These are phyloP conservation scores for Drusus annulatus DNA, from an alignment of 1,140 invertebrate species.

Conservation along the genomic window DNA sequence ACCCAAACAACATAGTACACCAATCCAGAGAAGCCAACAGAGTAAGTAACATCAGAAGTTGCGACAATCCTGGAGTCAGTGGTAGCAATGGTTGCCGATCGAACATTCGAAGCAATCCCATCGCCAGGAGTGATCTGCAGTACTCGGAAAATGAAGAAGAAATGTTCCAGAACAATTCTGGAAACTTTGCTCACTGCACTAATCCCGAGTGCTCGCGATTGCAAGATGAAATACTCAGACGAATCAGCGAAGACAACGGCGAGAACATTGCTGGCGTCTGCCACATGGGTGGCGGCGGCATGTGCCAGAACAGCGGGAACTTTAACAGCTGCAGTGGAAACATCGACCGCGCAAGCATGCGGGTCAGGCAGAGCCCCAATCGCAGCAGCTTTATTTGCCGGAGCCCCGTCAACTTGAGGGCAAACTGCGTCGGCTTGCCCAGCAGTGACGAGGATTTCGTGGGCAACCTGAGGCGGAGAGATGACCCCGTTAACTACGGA, in stretches of 20 bases:
- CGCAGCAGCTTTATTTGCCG: constrained; percentile 9
- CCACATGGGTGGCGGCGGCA: not conserved
- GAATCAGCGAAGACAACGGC: constrained; percentile 24
- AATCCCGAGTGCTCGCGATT: constrained; percentile 22
- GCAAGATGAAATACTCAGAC: constrained; percentile 22
- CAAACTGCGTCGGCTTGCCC: constrained; percentile 17
- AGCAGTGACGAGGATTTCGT: not conserved
- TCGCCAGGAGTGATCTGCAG: not conserved
- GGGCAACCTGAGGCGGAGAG: not conserved
- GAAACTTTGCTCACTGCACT: constrained; percentile 13
- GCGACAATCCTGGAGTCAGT: not conserved
- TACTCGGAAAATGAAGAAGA: constrained; percentile 26
- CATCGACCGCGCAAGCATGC: constrained; percentile 17
- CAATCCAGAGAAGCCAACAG: constrained; percentile 1
- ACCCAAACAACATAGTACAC: not conserved
- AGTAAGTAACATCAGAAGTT: not conserved
- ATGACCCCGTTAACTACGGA: not conserved
- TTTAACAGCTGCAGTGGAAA: constrained; percentile 1
- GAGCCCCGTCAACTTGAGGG: not conserved
- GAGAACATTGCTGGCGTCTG: not conserved
- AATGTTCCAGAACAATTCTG: constrained; percentile 12
- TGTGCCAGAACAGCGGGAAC: constrained; percentile 18
- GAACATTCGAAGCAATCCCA: not conserved
- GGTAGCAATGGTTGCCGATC: constrained; percentile 2
- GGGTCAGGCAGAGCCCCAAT: not conserved